Evolutionary conservation across 2,113 vertebrate genomes (phyloP), one percentile per base, ranked within the genome.

Genomic region (Cathartes aura): DNA sequence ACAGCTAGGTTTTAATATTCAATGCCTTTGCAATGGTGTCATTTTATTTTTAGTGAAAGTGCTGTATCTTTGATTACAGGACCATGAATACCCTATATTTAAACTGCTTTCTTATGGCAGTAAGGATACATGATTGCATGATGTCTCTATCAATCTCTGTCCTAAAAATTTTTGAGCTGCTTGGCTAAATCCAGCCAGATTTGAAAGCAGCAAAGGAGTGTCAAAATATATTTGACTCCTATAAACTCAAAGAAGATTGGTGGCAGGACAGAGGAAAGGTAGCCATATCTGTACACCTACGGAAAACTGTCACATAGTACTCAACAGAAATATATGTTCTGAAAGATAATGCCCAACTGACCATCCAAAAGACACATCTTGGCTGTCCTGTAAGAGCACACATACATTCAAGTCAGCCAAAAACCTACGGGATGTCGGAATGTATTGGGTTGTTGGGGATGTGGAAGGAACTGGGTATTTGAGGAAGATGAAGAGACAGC

Each of bases 31-130:
- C 73, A 83, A 63, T 81, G 47, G 40, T 76, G 73, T 87, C 18
- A 62, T 78, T 93, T 42, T 87, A 81, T 84, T 92, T 94, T 90
- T 92, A 76, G 81, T 75, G 47, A 20, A 96, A 87, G 29, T 75
- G 22, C 22, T 42, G 22, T 53, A 42, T 83, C 81, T 91, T 86
- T 81, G 52, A 81, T 84, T 94, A 76, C 58, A 71, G 58, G 18
- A 84, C 15, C 66, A 75, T 30, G 63, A 90, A 76, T 52, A 58
- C 23, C 9, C 17, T 62, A 4, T 90, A 52, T 64, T 81, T 89
- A 36, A 68, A 29, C 55, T 79, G 55, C 30, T 94, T 94, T 63
- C 60, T 79, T 73, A 63, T 11, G 56, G 43, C n/a, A 70, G n/a
- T 64, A 82, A 70, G 62, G 29, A 29, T 78, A 64, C 7, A 7